These are phyloP conservation scores for Diacarnus erythraeanus DNA, from an alignment of 37 sponge, comb jelly and placozoan genomes.

Conservation along the genomic window DNA sequence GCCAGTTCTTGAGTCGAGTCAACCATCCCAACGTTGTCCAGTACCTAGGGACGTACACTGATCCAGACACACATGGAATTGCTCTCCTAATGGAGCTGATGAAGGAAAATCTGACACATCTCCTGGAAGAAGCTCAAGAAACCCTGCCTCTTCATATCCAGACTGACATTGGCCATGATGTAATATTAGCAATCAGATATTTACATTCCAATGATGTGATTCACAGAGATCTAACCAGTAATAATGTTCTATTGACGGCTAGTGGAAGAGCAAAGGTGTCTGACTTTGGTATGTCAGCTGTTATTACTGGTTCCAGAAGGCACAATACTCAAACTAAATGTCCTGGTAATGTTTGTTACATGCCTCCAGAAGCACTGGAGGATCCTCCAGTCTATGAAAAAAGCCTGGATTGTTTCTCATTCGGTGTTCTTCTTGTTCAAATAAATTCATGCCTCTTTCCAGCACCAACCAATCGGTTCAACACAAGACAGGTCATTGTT, in stretches of 20 bases:
- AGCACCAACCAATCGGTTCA: neutral
- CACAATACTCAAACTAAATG: conserved; percentile 5
- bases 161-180: conserved; percentile 7
- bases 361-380: conserved; percentile 46
- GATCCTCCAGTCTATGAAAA: conserved; percentile 3
- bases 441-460: conserved; percentile 13
- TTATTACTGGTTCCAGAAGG: neutral
- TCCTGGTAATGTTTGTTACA: conserved; percentile 23
- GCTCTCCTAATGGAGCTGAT: conserved; percentile 51
- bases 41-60: conserved; percentile 25
- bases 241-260: conserved; percentile 33
- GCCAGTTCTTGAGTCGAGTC: conserved; percentile 6
- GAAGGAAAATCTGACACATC: conserved; percentile 49
- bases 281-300: conserved; percentile 42
- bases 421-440: conserved; percentile 35
- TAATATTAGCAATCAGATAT: conserved; percentile 18
- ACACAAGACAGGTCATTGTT: neutral
- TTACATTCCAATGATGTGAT: conserved; percentile 24
- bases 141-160: conserved; percentile 22
- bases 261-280: conserved; percentile 33
- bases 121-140: conserved; percentile 8
- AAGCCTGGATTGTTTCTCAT: conserved; percentile 34
- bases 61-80: conserved; percentile 13
- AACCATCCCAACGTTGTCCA: conserved; percentile 42
- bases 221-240: conserved; percentile 36